Conservation (phyloP, 1,140 invertebrate genomes). For the Drosophila lacteicornis region DNA sequence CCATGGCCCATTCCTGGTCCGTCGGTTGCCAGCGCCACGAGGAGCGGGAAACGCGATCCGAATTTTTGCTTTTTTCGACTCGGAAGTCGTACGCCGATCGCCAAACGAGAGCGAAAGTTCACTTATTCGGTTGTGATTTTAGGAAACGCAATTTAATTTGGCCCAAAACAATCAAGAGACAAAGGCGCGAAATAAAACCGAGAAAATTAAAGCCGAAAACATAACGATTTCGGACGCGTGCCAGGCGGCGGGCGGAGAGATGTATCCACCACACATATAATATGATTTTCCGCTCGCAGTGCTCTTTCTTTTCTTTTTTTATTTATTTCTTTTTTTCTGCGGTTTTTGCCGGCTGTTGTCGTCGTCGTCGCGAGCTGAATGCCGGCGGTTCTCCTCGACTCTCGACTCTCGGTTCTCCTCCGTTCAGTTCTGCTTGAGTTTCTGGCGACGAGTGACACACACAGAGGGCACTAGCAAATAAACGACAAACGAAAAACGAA, state of each 20-base stretch:
- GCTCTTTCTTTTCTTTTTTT: slow-evolving; percentile 29
- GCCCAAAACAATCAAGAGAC: slow-evolving; percentile 39
- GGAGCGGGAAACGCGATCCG: slow-evolving; percentile 59
- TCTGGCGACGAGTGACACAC: slow-evolving; percentile 78
- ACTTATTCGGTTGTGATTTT: slow-evolving; percentile 10
- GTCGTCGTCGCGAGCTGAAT: slow-evolving; percentile 48
- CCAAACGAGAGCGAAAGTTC: slow-evolving; percentile 52
- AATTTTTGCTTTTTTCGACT: background rate
- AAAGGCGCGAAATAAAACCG: slow-evolving; percentile 18
- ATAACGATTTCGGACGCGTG: slow-evolving; percentile 43
- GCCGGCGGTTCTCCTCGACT: slow-evolving; percentile 41
- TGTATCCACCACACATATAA: slow-evolving; percentile 12
- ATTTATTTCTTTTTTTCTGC: slow-evolving; percentile 21
- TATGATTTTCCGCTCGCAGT: slow-evolving; percentile 44
- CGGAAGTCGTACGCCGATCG: slow-evolving; percentile 9
- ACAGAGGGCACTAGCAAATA: slow-evolving; percentile 45
- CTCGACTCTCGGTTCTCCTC: slow-evolving; percentile 38
- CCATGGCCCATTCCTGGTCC: slow-evolving; percentile 74
- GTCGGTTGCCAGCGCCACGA: slow-evolving; percentile 65
- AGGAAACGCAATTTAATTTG: slow-evolving; percentile 64
- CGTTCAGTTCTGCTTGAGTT: slow-evolving; percentile 75
- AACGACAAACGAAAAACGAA: slow-evolving; percentile 57
- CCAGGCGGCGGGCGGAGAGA: slow-evolving; percentile 34
- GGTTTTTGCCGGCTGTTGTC: slow-evolving; percentile 65
- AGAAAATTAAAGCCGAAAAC: slow-evolving; percentile 4